Base-by-base conservation (phyloP, 64 coral and sea anemone genomes). In the Stichodactyla helianthus region DNA sequence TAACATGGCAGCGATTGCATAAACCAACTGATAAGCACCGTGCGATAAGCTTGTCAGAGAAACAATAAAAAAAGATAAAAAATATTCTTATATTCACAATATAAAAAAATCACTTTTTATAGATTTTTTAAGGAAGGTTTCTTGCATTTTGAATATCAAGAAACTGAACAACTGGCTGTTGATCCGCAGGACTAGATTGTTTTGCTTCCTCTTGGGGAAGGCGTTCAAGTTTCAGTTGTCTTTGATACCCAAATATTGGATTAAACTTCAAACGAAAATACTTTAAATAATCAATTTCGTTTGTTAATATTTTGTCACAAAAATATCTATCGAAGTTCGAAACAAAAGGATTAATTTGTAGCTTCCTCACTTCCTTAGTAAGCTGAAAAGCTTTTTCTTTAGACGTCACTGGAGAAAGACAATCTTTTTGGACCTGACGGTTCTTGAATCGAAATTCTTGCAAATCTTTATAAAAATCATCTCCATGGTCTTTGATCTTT, bases 281-380 rank as follows among this genome's bases (percentile, higher is more conserved):
- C 18, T 93, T 93, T 23, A 97, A 86, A 57, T 97, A 97, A 15
- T 89, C 71, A 52, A 97, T 88, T 76, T 97, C 94, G 77, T 97
- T 93, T 70, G 88, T 97, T 8, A 96, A 80, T 51, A 97, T 77
- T 76, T 97, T 97, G 57, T 93, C 59, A 63, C 94, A 97, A 26
- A 97, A 93, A 79, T 97, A 97, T 65, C 79, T 89, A 35, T 97
- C 88, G 50, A 80, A 97, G 4, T 53, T 25, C 5, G 91, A 82
- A 28, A 93, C 94, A 7, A 58, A 25, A 13, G 88, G 64, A 26
- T 93, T 93, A 4, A 97, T 58, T 57, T 84, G 57, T 2, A 97
- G 88, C 20, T 77, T 84, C 26, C 68, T 83, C 14, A 97, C 91
- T 82, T 90, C 61, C 11, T 89, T 84, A 9, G 26, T 90, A 14